Percentiles rank a stretch among this genome's conserved stretches.
Evolutionary conservation across 1,140 invertebrate species (phyloP).

Genomic region (Bicyclus anynana): DNA sequence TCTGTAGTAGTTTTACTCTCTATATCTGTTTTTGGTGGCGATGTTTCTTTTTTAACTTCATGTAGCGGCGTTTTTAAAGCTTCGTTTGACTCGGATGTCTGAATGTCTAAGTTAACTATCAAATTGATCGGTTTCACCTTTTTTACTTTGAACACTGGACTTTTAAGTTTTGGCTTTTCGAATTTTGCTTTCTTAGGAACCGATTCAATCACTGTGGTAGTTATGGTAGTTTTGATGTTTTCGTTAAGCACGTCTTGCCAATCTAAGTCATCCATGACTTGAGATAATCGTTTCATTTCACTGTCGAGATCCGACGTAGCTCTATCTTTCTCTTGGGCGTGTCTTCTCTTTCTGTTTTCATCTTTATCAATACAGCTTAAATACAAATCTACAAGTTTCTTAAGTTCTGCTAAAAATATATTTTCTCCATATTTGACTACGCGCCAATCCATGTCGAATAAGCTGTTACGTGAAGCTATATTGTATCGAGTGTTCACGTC

Average conservation of each 20-base stretch:
- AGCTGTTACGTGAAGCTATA: slow-evolving; percentile 53
- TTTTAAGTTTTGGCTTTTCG: slow-evolving; percentile 44
- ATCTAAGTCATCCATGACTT: slow-evolving; percentile 64
- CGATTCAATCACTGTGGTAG: slow-evolving; percentile 28
- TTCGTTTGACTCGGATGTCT: slow-evolving; percentile 28
- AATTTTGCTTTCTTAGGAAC: slow-evolving; percentile 34
- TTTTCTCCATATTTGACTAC: slow-evolving; percentile 72
- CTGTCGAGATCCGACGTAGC: slow-evolving; percentile 58
- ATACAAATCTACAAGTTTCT: slow-evolving; percentile 61
- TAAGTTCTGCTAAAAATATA: slow-evolving; percentile 66
- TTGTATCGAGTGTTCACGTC: slow-evolving; percentile 62
- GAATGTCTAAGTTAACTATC: slow-evolving; percentile 35
- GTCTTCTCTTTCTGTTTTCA: slow-evolving; percentile 49
- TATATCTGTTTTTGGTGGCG: slow-evolving; percentile 9
- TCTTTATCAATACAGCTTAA: slow-evolving; percentile 42
- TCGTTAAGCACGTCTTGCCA: slow-evolving; percentile 43
- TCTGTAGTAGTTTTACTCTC: slow-evolving; percentile 20
- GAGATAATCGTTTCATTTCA: slow-evolving; percentile 64
- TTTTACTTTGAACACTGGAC: slow-evolving; percentile 54
- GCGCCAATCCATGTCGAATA: slow-evolving; percentile 71
- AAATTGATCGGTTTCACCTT: slow-evolving; percentile 62
- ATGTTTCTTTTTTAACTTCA: slow-evolving; percentile 27
- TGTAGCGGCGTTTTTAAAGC: slow-evolving; percentile 27
- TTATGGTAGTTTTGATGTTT: slow-evolving; percentile 35
- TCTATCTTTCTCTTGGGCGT: slow-evolving; percentile 35